Conservation (phyloP, 2,888 invertebrate genomes). For the Drosophila ezoana region DNA sequence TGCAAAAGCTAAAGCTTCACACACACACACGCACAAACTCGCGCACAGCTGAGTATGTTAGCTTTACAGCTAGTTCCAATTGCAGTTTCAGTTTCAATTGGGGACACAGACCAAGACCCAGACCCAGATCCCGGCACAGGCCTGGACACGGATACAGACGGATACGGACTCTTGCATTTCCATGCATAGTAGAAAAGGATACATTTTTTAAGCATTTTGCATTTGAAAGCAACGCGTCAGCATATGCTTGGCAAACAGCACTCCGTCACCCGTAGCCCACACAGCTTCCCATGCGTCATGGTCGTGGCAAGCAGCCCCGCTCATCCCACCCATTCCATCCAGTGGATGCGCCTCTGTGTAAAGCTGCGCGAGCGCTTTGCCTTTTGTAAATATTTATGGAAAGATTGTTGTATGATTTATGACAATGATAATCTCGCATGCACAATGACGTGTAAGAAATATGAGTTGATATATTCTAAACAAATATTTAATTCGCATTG, state of each 20-base stretch:
- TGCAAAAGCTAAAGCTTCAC: conserved; percentile 16
- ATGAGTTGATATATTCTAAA: conserved; percentile 73
- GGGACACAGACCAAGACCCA: not conserved
- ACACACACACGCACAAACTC: conserved; percentile 7
- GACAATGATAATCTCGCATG: conserved; percentile 76
- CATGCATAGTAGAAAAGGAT: conserved; percentile 23
- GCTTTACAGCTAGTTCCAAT: conserved; percentile 40
- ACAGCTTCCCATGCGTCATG: conserved; percentile 26
- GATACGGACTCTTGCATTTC: conserved; percentile 18
- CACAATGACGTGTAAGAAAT: conserved; percentile 78
- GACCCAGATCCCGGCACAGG: not conserved
- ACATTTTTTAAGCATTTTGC: conserved; percentile 48
- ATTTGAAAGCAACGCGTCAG: conserved; percentile 48
- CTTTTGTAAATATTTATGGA: conserved; percentile 78
- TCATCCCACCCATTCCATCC: not conserved
- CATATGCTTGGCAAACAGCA: conserved; percentile 15
- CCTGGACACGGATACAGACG: not conserved
- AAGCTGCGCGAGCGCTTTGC: conserved; percentile 49
- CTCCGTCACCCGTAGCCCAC: conserved; percentile 7
- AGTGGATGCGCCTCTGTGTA: conserved; percentile 9
- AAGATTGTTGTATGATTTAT: conserved; percentile 77
- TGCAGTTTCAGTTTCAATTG: conserved; percentile 22
- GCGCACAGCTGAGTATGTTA: conserved; percentile 26
- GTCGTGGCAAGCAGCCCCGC: not conserved
- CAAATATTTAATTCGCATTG: conserved; percentile 72